Base-by-base conservation (phyloP, 2,888 invertebrate species). In the Galeopsomyia nigrocyanea region DNA sequence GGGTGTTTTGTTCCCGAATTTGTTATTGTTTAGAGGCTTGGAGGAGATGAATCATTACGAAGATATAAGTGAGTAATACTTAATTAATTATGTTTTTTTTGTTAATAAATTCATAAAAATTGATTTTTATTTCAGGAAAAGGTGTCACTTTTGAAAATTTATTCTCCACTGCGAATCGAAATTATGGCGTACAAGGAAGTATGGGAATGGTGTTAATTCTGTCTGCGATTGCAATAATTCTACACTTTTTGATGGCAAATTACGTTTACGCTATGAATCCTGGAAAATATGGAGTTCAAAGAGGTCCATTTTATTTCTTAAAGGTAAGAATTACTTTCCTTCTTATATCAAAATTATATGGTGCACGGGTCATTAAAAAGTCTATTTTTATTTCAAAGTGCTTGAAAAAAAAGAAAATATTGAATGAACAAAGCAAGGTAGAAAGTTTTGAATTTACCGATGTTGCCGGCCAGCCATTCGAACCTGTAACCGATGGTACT, bases 261-360 rank as follows among this genome's bases (percentile, higher is more conserved):
- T 97, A 97, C 83, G 87, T 96, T 17, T 96, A 96, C 84, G 94
- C 94, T 78, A 91, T 97, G 7, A 89, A 92, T 75, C 96, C 97
- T 0, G 96, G 96, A 2, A 92, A 93, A 6, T 94, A 89, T 83
- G 96, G 96, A 3, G 91, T 96, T 0, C 92, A 94, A 0, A 90
- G 91, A 73, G 92, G 91, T 31, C 96, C 94, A 92, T 92, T 95
- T 82, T 97, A 95, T 81, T 80, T 77, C 19, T 63, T 81, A 16
- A 75, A 78, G 78, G 80, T 80, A 74, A 39, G 22, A 22, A 47
- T 22, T 16, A 5, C 3, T 58, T 39, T 17, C 16, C 3, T 14
- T 16, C 19, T 13, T 49, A 21, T 14, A 13, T 9, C 21, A 31
- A 3, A 49, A 1, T 39, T 1, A 39, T 7, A 3, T 39, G 26